These are phyloP conservation scores for Meiosimyza platycephala DNA, from an alignment of 2,888 invertebrate species.

Conservation along the genomic window DNA sequence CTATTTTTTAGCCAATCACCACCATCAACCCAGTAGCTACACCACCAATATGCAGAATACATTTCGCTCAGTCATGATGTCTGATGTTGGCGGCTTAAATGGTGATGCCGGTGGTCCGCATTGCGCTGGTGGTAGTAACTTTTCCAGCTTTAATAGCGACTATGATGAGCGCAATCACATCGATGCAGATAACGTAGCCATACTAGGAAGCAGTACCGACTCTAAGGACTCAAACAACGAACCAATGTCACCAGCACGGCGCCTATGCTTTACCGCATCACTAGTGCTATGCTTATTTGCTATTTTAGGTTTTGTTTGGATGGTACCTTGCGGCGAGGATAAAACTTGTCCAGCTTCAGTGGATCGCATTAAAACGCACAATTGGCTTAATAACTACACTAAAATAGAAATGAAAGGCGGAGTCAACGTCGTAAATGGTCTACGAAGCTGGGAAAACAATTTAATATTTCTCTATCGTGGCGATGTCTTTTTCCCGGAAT, in stretches of 20 bases:
- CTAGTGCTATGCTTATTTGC: conserved; percentile 78
- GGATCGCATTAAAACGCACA: conserved; percentile 73
- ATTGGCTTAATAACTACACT: conserved; percentile 77
- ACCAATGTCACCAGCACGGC: conserved; percentile 76
- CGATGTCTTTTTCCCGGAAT: conserved; percentile 72
- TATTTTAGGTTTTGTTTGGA: conserved; percentile 80
- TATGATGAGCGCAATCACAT: conserved; percentile 60
- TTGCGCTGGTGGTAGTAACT: conserved; percentile 55
- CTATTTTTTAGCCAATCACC: conserved; percentile 34
- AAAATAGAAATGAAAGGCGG: conserved; percentile 78
- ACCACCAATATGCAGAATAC: conserved; percentile 62
- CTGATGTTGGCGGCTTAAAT: conserved; percentile 54
- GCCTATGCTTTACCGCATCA: conserved; percentile 77
- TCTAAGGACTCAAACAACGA: conserved; percentile 60
- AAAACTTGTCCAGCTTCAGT: conserved; percentile 71
- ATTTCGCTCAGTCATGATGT: conserved; percentile 64
- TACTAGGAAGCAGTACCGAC: conserved; percentile 53
- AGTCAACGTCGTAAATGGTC: conserved; percentile 76
- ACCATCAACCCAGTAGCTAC: conserved; percentile 49
- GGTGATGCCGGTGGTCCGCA: conserved; percentile 36
- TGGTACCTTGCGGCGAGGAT: conserved; percentile 79
- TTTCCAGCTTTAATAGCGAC: conserved; percentile 62
- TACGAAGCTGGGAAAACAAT: conserved; percentile 75
- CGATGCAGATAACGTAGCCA: conserved; percentile 65
- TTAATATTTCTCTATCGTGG: conserved; percentile 80